Evolutionary conservation across 2,113 vertebrate species (phyloP).

Genomic region (Mesocricetus auratus): DNA sequence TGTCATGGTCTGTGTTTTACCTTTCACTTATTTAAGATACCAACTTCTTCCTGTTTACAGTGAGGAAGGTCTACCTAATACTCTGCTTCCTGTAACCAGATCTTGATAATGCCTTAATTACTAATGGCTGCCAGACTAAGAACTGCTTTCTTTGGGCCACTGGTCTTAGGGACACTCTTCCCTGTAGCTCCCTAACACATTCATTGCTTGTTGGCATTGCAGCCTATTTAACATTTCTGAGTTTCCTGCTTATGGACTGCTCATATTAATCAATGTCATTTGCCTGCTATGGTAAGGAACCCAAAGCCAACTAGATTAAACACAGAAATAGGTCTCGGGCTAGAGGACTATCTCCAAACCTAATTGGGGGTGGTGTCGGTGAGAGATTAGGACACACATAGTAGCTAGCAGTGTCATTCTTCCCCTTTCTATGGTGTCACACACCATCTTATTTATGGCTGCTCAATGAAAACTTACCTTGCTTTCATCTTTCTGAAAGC

Average conservation of each 20-base stretch:
- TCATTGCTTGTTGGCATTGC: background rate
- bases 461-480: background rate
- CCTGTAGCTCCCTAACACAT: background rate
- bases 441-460: background rate
- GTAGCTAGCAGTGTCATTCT: background rate
- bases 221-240: background rate
- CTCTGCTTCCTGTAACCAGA: background rate
- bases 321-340: background rate
- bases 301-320: background rate
- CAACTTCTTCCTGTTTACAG: background rate
- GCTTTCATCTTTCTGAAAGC: background rate
- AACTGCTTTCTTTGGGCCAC: background rate
- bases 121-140: background rate
- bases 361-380: rapidly evolving
- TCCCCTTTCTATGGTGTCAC: background rate
- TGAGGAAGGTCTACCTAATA: background rate
- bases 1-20: background rate
- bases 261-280: background rate
- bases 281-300: background rate
- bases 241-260: background rate
- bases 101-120: background rate
- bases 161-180: background rate
- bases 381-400: background rate
- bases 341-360: background rate
- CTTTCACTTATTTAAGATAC: background rate